Evolutionary conservation across 2,888 invertebrate species (phyloP).

Genomic region (Byasa hedistus): DNA sequence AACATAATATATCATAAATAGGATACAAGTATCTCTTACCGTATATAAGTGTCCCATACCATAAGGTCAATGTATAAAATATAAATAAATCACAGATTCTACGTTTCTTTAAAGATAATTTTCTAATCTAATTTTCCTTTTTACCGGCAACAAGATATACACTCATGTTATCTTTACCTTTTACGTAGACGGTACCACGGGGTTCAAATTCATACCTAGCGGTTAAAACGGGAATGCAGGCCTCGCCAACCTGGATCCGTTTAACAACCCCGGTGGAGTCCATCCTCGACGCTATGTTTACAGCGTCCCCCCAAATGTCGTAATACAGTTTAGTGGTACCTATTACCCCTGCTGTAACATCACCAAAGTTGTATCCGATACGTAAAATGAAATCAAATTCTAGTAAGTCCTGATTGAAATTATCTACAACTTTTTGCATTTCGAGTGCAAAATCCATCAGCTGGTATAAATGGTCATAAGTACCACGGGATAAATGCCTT

Average conservation of each 20-base stretch:
- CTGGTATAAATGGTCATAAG: constrained; percentile 89
- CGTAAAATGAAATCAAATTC: constrained; percentile 93
- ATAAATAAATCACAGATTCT: constrained; percentile 75
- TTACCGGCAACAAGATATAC: constrained; percentile 87
- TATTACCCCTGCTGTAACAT: constrained; percentile 97
- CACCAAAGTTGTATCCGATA: constrained; percentile 95
- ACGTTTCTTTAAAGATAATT: constrained; percentile 54
- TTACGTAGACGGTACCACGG: constrained; percentile 96
- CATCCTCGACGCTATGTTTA: constrained; percentile 98
- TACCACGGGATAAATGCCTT: constrained; percentile 83
- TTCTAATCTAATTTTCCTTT: constrained; percentile 61
- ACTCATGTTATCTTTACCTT: constrained; percentile 97
- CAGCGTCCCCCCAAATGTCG: constrained; percentile 99
- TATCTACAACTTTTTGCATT: constrained; percentile 91
- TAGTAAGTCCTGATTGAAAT: constrained; percentile 93
- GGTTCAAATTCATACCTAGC: constrained; percentile 91
- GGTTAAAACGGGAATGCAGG: constrained; percentile 85
- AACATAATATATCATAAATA: constrained; percentile 49
- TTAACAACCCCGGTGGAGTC: constrained; percentile 96
- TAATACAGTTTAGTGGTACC: constrained; percentile 97
- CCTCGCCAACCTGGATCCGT: constrained; percentile 89
- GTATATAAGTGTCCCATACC: constrained; percentile 33
- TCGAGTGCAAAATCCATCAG: constrained; percentile 96
- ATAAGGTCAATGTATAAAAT: constrained; percentile 37
- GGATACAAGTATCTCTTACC: constrained; percentile 36